Base-by-base conservation (phyloP, 2,888 invertebrate genomes). In the Limnephilus lunatus region DNA sequence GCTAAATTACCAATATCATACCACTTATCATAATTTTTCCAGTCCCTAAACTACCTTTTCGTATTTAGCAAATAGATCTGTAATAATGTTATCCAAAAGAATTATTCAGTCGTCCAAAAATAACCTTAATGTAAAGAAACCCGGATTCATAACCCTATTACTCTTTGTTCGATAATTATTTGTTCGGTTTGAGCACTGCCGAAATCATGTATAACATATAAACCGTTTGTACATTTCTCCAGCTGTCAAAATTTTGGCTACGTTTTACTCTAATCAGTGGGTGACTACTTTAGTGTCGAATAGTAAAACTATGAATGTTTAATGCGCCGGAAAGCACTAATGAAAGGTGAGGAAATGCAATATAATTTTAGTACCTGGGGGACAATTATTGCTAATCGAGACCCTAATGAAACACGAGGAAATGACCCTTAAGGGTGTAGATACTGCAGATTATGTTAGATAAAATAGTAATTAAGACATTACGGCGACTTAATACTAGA, bases 371-470 rank as follows among this genome's bases (percentile, higher is more conserved):
- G 68, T 68, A 68, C 68, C 68, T n/a, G 25, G 68, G 25, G 25
- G 68, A 68, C 68, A 68, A 68, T 68, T 25, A 68, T 25, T 68
- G 25, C n/a, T 68, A 68, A 68, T 68, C 68, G 68, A 68, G 68
- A 68, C 68, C 68, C 88, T 32, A 80, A 31, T 88, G 53, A 88
- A 88, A 80, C 88, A 25, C 31, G 53, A 48, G n/a, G 30, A 32
- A 68, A 88, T 80, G 31, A 25, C 35, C 80, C 68, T 39, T 31
- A 35, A 80, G 88, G 31, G 68, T 14, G 32, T 80, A 80, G 68
- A 68, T 68, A 53, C 25, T 25, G 88, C 14, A 15, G 25, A 68
- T 68, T 9, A 9, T 68, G 68, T 68, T 7, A 68, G 9, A 68
- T 68, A 25, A n/a, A 68, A 9, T 68, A n/a, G 68, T 68, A 25